Evolutionary conservation across 2,888 invertebrate genomes (phyloP), one percentile per base, ranked within the genome.

Genomic region (Clistopyga incitator): DNA sequence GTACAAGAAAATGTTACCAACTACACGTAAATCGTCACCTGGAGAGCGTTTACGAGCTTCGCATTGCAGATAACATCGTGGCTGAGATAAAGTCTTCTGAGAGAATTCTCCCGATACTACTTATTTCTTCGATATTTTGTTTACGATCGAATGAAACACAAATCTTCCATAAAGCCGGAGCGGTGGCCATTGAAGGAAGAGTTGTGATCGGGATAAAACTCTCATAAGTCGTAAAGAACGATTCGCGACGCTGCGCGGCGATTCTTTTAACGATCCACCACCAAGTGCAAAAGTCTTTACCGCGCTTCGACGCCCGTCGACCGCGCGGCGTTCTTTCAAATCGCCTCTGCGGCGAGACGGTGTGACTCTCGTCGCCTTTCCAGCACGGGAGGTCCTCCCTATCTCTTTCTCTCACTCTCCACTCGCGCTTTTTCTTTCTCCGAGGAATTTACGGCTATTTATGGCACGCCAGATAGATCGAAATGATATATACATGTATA

Each of bases 361-460:
- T 45, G 47, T 45, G 67, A 42, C 11, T 54, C 18, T 54, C 64
- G 64, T 42, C 64, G 52, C 52, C 38, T 18, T 13, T 38, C 42
- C 76, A 54, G 25, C 59, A 68, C 34, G 67, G 68, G 59, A 64
- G 75, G 64, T 67, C 72, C 54, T 65, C 23, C 20, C 20, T 6
- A 6, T 34, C 61, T 61, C 20, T 47, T 64, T 64, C 67, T 45
- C 45, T 77, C 45, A 29, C 74, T 45, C 18, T 18, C 6, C 45
- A 25, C 45, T n/a, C 6, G 45, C 59, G 59, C 42, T n/a, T 34
- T 50, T 50, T n/a, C 56, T 52, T 34, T 68, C 59, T 47, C 71
- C 77, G 34, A n/a, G 77, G 77, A 77, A 77, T 77, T 77, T 59
- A 47, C 23, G 77, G 47, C 77, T 68, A 68, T 77, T 59, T 68